Base-by-base conservation (phyloP, 2,888 invertebrate species). In the Euzetes globulus region DNA sequence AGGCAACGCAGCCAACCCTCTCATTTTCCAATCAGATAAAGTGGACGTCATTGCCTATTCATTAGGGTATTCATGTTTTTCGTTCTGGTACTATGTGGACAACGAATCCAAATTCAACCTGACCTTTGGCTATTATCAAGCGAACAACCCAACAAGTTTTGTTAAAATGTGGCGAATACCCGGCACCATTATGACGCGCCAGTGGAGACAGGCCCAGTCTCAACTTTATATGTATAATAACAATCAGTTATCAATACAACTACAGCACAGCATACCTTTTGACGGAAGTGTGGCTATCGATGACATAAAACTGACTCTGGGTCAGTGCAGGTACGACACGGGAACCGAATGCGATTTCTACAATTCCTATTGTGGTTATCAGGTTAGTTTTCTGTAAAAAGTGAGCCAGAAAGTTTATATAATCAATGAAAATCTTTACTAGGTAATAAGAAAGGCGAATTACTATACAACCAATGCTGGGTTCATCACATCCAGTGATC, bases 241-340 rank as follows among this genome's bases (percentile, higher is more conserved):
- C 17, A 52, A 11, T 5, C 17, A 17, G 17, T 6, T 52, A n/a
- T 6, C 19, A n/a, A 52, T 52, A n/a, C 7, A 19, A 19, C 19
- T 52, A 17, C 19, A 52, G 6, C 17, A 52, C 17, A 52, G 5
- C 17, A 6, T 6, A 6, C 17, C 52, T n/a, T 71, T 41, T 47
- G 29, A 76, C 17, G 78, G 78, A 27, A 77, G 76, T 29, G 76
- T 78, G 55, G 78, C 78, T 17, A 13, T 78, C 11, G 78, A 78
- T 71, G 78, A 78, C 52, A 65, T 78, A 6, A 15, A 25, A 19
- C 45, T 78, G 9, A 74, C 72, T 37, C 71, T 22, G 6, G 78
- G 78, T 47, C 13, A 71, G 15, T 78, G 78, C 63, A 76, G 75
- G 7, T 17, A 47, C 3, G 2, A 2, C 9, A 15, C 3, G 7